These are phyloP conservation scores for Callipepla californica DNA, from an alignment of 2,113 vertebrate genomes.

Conservation along the genomic window DNA sequence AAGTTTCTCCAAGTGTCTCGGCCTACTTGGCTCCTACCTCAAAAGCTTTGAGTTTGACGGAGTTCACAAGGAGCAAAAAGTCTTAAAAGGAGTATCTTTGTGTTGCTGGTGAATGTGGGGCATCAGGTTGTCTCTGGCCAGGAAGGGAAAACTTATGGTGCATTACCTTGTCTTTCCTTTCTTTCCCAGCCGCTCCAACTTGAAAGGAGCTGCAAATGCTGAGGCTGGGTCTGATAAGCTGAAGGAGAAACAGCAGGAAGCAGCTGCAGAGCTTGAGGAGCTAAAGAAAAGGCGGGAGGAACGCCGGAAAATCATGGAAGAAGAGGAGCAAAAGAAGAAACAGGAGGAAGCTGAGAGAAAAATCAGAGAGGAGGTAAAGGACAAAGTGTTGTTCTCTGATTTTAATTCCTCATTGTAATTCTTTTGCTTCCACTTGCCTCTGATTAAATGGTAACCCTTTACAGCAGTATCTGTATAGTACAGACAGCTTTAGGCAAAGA, in stretches of 20 bases:
- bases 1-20: neutral
- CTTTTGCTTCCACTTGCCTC: neutral
- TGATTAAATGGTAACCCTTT: rapidly evolving
- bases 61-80: neutral
- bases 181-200: constrained; percentile 76
- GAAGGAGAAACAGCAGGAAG: constrained; percentile 94
- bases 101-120: rapidly evolving
- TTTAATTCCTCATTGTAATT: neutral
- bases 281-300: constrained; percentile 94
- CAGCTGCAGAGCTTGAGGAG: constrained; percentile 90
- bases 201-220: constrained; percentile 69
- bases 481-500: neutral
- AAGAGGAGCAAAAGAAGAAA: constrained; percentile 90
- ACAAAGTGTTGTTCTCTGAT: rapidly evolving
- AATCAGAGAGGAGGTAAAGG: constrained; percentile 86
- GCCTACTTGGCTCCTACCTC: neutral
- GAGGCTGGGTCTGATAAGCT: constrained; percentile 78
- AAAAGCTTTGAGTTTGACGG: rapidly evolving
- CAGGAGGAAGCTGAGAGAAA: constrained; percentile 90
- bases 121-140: rapidly evolving
- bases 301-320: constrained; percentile 92
- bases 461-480: neutral
- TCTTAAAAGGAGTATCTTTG: neutral
- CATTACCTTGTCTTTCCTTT: neutral
- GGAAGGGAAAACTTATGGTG: neutral